These are phyloP conservation scores for Dendroctonus valens DNA, from an alignment of 1,140 invertebrate species.

Conservation along the genomic window DNA sequence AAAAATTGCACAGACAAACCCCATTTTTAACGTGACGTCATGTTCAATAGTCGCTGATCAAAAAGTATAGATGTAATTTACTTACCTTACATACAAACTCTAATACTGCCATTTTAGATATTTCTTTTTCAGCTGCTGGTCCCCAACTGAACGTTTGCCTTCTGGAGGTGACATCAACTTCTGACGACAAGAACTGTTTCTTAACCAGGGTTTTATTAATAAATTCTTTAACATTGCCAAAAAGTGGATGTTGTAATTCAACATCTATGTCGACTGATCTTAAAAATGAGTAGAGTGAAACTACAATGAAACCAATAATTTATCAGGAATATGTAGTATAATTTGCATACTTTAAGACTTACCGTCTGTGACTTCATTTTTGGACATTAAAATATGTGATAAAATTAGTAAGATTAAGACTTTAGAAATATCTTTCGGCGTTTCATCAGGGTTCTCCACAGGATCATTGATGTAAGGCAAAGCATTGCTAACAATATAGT, in stretches of 20 bases:
- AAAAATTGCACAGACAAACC: too few species aligned
- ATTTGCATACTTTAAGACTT: slow-evolving; percentile 19
- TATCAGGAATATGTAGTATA: slow-evolving; percentile 12
- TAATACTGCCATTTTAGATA: slow-evolving; percentile 40
- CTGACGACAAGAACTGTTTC: slow-evolving; percentile 38
- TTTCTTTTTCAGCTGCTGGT: slow-evolving; percentile 39
- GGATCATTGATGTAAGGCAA: slow-evolving; percentile 34
- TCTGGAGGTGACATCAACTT: slow-evolving; percentile 35
- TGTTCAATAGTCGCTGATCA: too few species aligned
- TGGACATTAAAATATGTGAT: slow-evolving; percentile 43
- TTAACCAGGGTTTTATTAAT: slow-evolving; percentile 36
- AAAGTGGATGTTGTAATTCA: slow-evolving; percentile 36
- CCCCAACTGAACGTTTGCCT: slow-evolving; percentile 39
- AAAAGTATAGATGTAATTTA: slow-evolving; percentile 3
- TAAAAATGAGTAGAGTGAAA: slow-evolving; percentile 41
- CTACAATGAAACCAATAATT: slow-evolving; percentile 34
- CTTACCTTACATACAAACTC: slow-evolving; percentile 43
- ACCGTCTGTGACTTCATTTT: slow-evolving; percentile 38
- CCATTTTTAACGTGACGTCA: too few species aligned
- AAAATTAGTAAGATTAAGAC: slow-evolving; percentile 40
- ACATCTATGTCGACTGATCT: slow-evolving; percentile 37
- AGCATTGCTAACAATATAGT: slow-evolving; percentile 38
- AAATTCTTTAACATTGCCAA: slow-evolving; percentile 43
- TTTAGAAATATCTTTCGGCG: slow-evolving; percentile 37
- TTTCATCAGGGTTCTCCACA: slow-evolving; percentile 21